Evolutionary conservation across 2,797 vertebrate genomes (phyloP), one percentile per base, ranked within the genome.

Genomic region (Gallinago nigripennis): DNA sequence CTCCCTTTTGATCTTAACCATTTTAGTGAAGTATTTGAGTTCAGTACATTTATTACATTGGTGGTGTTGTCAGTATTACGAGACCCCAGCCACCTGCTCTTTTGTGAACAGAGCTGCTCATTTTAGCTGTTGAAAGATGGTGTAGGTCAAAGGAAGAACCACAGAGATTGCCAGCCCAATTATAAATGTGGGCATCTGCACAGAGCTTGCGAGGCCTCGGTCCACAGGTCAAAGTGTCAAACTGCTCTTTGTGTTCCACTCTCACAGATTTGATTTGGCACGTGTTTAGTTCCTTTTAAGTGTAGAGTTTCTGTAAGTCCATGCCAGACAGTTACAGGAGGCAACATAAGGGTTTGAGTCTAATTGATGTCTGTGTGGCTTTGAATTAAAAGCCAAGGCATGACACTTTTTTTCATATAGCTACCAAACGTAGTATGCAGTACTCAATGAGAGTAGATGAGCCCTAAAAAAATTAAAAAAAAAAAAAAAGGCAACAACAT

Each of bases 91-190:
- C 1, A 2, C 31, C 37, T 43, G 20, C 2, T 39, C 50, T 68
- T 79, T 15, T 60, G 43, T 31, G 51, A 76, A 16, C 12, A 73
- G 37, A 86, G 16, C 48, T 27, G 35, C 25, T 80, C 43, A 37
- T 70, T 95, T 84, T 18, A 66, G 66, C 39, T 76, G 63, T 50
- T 93, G 78, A 72, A 78, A 82, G 86, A n/a, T 50, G 53, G 13
- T 31, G 28, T 12, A 35, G 58, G 68, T 65, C 75, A 75, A 82
- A 51, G 33, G 58, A 56, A 66, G 57, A 54, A 58, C 13, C 28
- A 41, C 9, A 41, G 61, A 77, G 48, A 8, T 1, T 82, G 58
- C 73, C 45, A 80, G 71, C 43, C 16, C 33, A 51, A 3, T 76
- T 58, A 68, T 12, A 83, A 61, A 28, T 8, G 48, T 51, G 30